phyloP scores from a whole-genome alignment of 1,140 invertebrate species.

The Lasioglossum baleicum region DNA sequence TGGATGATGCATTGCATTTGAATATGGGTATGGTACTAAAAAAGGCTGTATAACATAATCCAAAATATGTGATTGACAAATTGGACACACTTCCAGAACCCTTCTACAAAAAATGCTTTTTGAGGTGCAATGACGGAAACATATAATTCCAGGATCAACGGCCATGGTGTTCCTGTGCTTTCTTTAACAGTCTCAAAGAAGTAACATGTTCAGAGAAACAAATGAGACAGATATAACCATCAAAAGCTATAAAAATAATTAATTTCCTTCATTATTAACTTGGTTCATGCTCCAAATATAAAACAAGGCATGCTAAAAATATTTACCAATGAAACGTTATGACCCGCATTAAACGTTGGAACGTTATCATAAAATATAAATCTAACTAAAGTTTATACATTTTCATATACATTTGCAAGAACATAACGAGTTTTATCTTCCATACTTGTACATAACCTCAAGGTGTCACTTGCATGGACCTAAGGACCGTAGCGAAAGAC shows the following conservation, averaged over 20 bases:
- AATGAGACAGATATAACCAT: not conserved
- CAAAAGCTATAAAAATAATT: slow-evolving; percentile 15
- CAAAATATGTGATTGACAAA: slow-evolving; percentile 60
- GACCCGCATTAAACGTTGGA: not conserved
- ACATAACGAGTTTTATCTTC: no score
- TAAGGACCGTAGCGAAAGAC: no score
- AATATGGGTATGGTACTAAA: slow-evolving; percentile 72
- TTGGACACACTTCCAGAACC: slow-evolving; percentile 71
- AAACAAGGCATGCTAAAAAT: not conserved
- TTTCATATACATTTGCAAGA: no score
- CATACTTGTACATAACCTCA: no score
- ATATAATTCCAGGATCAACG: slow-evolving; percentile 64
- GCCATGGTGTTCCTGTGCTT: slow-evolving; percentile 30
- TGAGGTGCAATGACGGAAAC: slow-evolving; percentile 73
- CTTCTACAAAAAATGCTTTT: slow-evolving; percentile 72
- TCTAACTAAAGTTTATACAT: not conserved
- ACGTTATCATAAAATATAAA: not conserved
- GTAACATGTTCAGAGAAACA: not conserved
- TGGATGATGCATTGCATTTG: slow-evolving; percentile 64
- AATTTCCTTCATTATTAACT: not conserved
- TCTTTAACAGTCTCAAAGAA: not conserved
- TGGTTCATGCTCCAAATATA: not conserved
- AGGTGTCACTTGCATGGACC: no score
- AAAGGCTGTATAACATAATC: slow-evolving; percentile 69
- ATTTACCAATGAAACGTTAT: not conserved